A percentile compares a stretch with the other conserved stretches of the same genome.
These are phyloP conservation scores for Spatulosminthurus flaviceps DNA, from an alignment of 2,888 invertebrate genomes.

Conservation along the genomic window DNA sequence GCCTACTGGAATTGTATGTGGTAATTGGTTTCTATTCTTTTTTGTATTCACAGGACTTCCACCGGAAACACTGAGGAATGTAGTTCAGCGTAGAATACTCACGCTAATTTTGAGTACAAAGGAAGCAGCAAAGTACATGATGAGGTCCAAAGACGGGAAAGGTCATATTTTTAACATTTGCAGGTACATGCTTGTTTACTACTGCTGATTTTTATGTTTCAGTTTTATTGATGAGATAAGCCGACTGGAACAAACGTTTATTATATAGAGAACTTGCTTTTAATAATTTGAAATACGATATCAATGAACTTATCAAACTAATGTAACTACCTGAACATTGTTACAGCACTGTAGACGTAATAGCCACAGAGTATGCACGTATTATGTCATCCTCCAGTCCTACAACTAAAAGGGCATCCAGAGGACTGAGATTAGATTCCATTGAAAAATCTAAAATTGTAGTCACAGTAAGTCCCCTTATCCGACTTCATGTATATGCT, in stretches of 20 bases:
- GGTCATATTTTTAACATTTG: slow-evolving; percentile 48
- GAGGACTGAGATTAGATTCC: slow-evolving; percentile 7
- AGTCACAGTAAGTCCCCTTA: slow-evolving; percentile 28
- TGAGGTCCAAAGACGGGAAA: slow-evolving; percentile 23
- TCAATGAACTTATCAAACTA: too few relatives aligned
- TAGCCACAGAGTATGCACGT: slow-evolving; percentile 22
- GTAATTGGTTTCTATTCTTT: too few relatives aligned
- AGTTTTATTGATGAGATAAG: too few relatives aligned
- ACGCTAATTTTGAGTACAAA: slow-evolving; percentile 36
- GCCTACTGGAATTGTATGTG: too few relatives aligned
- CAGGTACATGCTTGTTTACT: slow-evolving; percentile 12
- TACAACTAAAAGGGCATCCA: neutral
- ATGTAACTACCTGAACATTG: too few relatives aligned
- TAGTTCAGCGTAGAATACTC: slow-evolving; percentile 30
- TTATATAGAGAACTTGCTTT: too few relatives aligned
- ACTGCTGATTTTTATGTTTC: too few relatives aligned
- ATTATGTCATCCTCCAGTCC: slow-evolving; percentile 33
- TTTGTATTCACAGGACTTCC: slow-evolving; percentile 21
- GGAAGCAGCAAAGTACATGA: slow-evolving; percentile 40
- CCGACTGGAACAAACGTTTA: too few relatives aligned
- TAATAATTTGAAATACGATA: too few relatives aligned
- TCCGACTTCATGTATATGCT: neutral
- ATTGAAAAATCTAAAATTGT: slow-evolving; percentile 30
- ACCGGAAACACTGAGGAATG: neutral
- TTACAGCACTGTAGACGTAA: slow-evolving; percentile 35